These are phyloP conservation scores for Norana najaformis DNA, from an alignment of 2,888 invertebrate species.

Conservation along the genomic window DNA sequence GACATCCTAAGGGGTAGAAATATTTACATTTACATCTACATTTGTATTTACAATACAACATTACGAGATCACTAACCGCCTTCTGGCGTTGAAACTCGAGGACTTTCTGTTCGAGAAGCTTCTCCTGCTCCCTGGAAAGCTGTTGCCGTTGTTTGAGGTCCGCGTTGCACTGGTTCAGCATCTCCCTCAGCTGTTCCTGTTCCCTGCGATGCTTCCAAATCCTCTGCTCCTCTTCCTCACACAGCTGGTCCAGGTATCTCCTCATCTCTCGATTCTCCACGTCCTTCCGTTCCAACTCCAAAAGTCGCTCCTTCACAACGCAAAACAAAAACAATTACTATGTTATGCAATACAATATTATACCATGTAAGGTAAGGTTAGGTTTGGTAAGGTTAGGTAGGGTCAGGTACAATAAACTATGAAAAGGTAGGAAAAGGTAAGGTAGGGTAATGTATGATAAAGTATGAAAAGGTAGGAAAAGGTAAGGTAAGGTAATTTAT, in stretches of 20 bases:
- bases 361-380: too few relatives aligned
- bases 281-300: constrained; percentile 61
- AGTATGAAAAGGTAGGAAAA: too few relatives aligned
- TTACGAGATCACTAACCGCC: constrained; percentile 53
- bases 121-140: constrained; percentile 56
- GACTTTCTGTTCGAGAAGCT: constrained; percentile 58
- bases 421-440: too few relatives aligned
- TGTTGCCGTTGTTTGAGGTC: constrained; percentile 58
- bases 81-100: constrained; percentile 61
- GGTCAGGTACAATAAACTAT: too few relatives aligned
- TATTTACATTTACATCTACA: background rate
- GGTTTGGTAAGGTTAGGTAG: too few relatives aligned
- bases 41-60: background rate
- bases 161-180: constrained; percentile 60
- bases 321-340: background rate
- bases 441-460: too few relatives aligned
- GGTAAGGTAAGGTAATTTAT: too few relatives aligned
- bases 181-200: constrained; percentile 48
- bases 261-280: constrained; percentile 61
- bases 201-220: constrained; percentile 54
- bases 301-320: constrained; percentile 47
- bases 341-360: too few relatives aligned
- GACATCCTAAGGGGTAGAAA: background rate
- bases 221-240: constrained; percentile 58
- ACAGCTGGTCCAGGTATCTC: constrained; percentile 60